Percentiles rank a stretch among this genome's conserved stretches.
Evolutionary conservation across 2,888 invertebrate genomes (phyloP).

Genomic region (Cactoblastis cactorum): DNA sequence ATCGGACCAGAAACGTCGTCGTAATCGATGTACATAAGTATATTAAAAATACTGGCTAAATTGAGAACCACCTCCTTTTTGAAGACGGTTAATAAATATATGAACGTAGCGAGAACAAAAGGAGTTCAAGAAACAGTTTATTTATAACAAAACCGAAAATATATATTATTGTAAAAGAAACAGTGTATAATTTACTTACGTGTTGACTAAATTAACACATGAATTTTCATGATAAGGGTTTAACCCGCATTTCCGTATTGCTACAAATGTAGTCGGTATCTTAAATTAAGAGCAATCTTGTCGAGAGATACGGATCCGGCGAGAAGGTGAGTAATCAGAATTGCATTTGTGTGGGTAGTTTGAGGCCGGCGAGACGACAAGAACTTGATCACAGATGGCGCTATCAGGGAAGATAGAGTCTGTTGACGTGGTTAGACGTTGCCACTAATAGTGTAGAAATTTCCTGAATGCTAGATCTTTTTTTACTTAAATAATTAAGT

Average conservation of each 20-base stretch:
- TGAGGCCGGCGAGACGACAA: too few species aligned
- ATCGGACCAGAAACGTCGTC: too few species aligned
- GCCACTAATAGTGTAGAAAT: too few species aligned
- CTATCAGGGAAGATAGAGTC: too few species aligned
- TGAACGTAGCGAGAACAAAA: neutral
- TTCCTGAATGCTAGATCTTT: too few species aligned
- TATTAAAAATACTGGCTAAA: too few species aligned
- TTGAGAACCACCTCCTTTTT: too few species aligned
- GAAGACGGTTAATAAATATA: too few species aligned
- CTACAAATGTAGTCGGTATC: constrained; percentile 5
- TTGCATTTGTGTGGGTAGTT: neutral
- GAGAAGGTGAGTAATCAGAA: neutral
- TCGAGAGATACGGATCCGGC: neutral
- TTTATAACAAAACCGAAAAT: neutral
- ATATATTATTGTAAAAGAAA: neutral
- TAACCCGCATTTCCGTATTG: constrained; percentile 16
- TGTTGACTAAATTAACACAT: neutral
- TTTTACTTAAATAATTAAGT: too few species aligned
- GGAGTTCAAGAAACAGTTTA: neutral
- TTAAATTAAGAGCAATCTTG: constrained; percentile 16
- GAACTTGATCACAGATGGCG: too few species aligned
- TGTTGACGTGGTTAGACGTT: too few species aligned
- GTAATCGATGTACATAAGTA: too few species aligned
- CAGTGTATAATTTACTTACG: neutral
- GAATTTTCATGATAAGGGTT: neutral